phyloP scores from a whole-genome alignment of 2,797 vertebrate genomes.

The Mallotus villosus region DNA sequence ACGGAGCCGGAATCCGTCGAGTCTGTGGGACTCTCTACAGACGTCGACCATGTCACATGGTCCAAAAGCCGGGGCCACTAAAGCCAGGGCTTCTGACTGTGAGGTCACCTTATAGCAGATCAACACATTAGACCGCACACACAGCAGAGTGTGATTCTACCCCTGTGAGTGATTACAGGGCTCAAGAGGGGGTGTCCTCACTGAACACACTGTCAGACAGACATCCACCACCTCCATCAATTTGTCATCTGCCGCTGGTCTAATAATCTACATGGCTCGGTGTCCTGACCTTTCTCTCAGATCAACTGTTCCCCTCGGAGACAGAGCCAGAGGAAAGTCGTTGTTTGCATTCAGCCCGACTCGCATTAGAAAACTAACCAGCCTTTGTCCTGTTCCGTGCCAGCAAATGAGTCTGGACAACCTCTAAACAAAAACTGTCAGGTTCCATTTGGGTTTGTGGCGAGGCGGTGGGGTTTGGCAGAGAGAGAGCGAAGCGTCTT shows the following conservation, averaged over 20 bases:
- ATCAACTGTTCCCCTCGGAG: constrained; percentile 51
- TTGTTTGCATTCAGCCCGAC: constrained; percentile 60
- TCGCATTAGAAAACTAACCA: constrained; percentile 73
- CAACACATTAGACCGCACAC: too few species aligned
- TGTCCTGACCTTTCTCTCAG: constrained; percentile 62
- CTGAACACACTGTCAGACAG: constrained; percentile 49
- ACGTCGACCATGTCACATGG: neutral
- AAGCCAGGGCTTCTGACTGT: neutral
- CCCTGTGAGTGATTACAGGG: neutral
- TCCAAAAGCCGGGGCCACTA: neutral
- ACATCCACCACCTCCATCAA: constrained; percentile 57
- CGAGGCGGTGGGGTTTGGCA: constrained; percentile 69
- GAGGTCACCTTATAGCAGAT: neutral
- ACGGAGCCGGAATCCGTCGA: neutral
- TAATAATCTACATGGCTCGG: constrained; percentile 62
- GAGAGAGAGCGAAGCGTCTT: constrained; percentile 61
- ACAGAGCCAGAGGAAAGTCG: constrained; percentile 68
- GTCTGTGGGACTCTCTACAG: constrained; percentile 3
- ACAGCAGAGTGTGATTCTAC: too few species aligned
- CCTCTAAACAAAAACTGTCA: constrained; percentile 80
- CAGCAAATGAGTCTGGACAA: constrained; percentile 76
- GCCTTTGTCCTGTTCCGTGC: constrained; percentile 66
- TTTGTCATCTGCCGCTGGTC: constrained; percentile 72
- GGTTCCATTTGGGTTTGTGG: constrained; percentile 70
- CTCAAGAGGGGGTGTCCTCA: neutral